These are phyloP conservation scores for Montifringilla adamsi DNA, from an alignment of 2,113 vertebrate genomes.

Conservation along the genomic window DNA sequence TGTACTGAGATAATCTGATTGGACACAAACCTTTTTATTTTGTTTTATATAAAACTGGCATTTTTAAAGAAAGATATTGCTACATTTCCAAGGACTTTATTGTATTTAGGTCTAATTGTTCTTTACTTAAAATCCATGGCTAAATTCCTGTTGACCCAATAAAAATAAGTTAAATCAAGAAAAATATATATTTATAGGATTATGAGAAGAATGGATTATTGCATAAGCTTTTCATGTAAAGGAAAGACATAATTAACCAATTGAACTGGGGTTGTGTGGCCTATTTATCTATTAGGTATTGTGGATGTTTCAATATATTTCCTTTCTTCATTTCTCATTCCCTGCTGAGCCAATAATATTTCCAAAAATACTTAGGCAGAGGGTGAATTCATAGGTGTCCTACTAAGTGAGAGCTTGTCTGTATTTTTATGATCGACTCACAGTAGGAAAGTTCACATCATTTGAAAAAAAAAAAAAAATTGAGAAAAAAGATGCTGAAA, in stretches of 20 bases:
- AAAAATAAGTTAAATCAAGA: neutral
- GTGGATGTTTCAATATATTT: neutral
- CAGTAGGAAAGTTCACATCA: neutral
- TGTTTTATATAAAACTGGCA: neutral
- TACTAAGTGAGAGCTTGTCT: neutral
- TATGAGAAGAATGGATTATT: neutral
- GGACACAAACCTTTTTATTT: neutral
- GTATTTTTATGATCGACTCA: neutral
- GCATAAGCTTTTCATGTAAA: neutral
- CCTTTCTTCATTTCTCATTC: neutral
- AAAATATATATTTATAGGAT: neutral
- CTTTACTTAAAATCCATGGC: neutral
- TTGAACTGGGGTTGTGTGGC: neutral
- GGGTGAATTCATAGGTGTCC: neutral
- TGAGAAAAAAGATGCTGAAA: neutral
- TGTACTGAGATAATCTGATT: neutral
- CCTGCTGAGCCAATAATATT: slow-evolving; percentile 13
- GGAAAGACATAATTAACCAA: neutral
- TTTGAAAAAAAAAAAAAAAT: neutral
- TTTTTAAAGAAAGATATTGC: neutral
- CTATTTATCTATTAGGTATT: neutral
- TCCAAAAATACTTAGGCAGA: slow-evolving; percentile 19
- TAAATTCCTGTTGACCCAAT: neutral
- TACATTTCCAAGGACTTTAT: neutral
- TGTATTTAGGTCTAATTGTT: neutral